Base-by-base conservation (phyloP, 2,888 invertebrate genomes). In the Gastrophysa polygoni region DNA sequence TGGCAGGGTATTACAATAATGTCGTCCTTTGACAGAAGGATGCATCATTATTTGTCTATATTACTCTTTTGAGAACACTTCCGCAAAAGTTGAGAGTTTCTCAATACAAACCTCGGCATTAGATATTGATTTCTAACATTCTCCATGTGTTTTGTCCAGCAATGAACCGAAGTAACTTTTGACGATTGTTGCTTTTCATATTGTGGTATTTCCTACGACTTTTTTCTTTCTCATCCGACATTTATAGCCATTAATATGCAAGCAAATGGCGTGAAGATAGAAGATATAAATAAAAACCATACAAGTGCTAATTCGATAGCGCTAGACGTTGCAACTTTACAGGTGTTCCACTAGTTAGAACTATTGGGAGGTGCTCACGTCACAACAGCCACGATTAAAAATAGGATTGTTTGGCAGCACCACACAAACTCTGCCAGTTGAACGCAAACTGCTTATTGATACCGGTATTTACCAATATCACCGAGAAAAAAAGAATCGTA, bases 351-450 rank as follows among this genome's bases (percentile, higher is more conserved):
- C n/a, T 6, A 47, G 59, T 56, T 54, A 49, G 59, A 54, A 46
- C 49, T 54, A 66, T 55, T 54, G 61, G 61, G 56, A 57, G 60
- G 18, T 28, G 55, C 69, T 64, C 69, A 71, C 77, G 77, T 77
- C 77, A 77, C 69, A 62, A 63, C 63, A 61, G 61, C 64, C 63
- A 61, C 59, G 75, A 73, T 77, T 38, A 78, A 78, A 78, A 78
- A 78, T 78, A 78, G 77, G 75, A 76, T 74, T 76, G 77, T 77
- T 78, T 77, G 77, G 77, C 77, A 77, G 73, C 51, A 71, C 71
- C 69, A 68, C 67, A 68, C 66, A 70, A 75, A 74, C 72, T 67
- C 71, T 74, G 74, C 75, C 78, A 78, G 77, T 77, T 74, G 67
- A 67, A 68, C 66, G 74, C 71, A 72, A 65, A 70, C 63, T 66